A percentile compares a stretch with the other conserved stretches of the same genome.
Evolutionary conservation across 2,113 vertebrate genomes (phyloP).

Genomic region (Thamnophis sirtalis): DNA sequence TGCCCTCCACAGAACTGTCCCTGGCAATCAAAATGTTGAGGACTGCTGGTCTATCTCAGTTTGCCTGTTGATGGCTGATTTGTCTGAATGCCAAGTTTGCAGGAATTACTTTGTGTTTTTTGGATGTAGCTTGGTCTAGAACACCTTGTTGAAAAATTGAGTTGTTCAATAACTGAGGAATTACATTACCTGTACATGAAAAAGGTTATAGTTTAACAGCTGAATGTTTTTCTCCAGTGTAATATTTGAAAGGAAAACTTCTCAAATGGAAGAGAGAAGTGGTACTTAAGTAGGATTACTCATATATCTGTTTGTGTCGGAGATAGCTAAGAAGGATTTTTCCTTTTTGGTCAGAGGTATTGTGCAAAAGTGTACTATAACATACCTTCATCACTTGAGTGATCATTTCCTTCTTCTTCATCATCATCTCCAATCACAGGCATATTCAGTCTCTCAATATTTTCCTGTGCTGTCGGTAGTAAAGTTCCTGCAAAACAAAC

Average conservation of each 20-base stretch:
- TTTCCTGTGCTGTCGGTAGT: conserved; percentile 28
- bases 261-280: background rate
- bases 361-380: background rate
- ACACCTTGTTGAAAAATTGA: background rate
- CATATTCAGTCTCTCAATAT: conserved; percentile 56
- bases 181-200: background rate
- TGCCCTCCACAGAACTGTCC: background rate
- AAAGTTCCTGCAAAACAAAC: conserved; percentile 46
- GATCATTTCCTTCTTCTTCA: background rate
- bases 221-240: background rate
- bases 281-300: background rate
- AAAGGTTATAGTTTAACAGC: too few species aligned
- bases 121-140: background rate
- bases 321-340: background rate
- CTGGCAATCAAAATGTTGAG: background rate
- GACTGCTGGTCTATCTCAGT: background rate
- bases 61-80: background rate
- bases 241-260: background rate
- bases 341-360: background rate
- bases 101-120: background rate
- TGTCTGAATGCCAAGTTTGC: background rate
- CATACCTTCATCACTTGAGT: conserved; percentile 22
- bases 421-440: conserved; percentile 62
- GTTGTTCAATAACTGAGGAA: background rate
- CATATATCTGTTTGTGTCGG: background rate